phyloP scores from a whole-genome alignment of 2,113 vertebrate species.

The Pungitius pungitius region DNA sequence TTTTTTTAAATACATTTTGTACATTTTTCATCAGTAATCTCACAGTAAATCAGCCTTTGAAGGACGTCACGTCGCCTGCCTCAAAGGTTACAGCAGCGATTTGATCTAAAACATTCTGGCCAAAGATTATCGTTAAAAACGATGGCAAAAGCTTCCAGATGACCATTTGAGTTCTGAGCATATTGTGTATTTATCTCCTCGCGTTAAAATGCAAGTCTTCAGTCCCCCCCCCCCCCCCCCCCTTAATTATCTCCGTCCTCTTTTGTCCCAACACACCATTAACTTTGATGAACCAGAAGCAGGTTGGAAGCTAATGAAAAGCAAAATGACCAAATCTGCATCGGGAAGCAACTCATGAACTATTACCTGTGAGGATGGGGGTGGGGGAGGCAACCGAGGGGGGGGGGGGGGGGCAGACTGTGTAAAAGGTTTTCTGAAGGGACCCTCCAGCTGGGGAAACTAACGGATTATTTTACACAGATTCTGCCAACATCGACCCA shows the following conservation, averaged over 20 bases:
- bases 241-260: not conserved
- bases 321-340: not conserved
- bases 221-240: not conserved
- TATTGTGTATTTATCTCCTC: not conserved
- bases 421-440: too few relatives aligned
- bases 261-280: conserved; percentile 12
- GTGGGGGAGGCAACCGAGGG: too few relatives aligned
- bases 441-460: too few relatives aligned
- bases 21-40: too few relatives aligned
- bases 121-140: too few relatives aligned
- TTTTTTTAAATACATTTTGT: too few relatives aligned
- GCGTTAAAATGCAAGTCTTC: not conserved
- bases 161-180: not conserved
- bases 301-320: not conserved
- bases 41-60: too few relatives aligned
- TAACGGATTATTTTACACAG: not conserved
- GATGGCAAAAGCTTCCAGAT: not conserved
- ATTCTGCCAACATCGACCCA: not conserved
- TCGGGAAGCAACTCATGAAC: not conserved
- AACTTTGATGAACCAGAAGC: not conserved
- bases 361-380: not conserved
- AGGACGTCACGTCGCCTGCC: too few relatives aligned
- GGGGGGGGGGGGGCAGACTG: too few relatives aligned
- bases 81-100: too few relatives aligned
- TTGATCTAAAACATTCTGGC: too few relatives aligned